These are phyloP conservation scores for Meiosimyza platycephala DNA, from an alignment of 2,888 invertebrate genomes.

Conservation along the genomic window DNA sequence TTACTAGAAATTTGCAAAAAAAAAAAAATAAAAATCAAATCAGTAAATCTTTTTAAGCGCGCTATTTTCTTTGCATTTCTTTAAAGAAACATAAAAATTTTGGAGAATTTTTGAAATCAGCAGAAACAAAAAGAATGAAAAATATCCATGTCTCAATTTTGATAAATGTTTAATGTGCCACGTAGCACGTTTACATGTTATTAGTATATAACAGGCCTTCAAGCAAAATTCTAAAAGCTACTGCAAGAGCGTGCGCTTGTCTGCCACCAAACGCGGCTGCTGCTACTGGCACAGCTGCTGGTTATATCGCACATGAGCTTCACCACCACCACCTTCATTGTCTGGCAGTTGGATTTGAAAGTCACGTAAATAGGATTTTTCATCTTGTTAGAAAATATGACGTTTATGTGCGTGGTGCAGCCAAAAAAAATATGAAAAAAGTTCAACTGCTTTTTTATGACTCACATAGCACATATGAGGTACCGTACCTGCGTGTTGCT, in stretches of 20 bases:
- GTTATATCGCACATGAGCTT: neutral
- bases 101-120: too few relatives aligned
- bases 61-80: too few relatives aligned
- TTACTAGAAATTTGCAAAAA: too few relatives aligned
- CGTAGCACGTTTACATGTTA: constrained; percentile 19
- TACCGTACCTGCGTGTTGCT: too few relatives aligned
- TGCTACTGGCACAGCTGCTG: neutral
- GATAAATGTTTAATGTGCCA: constrained; percentile 22
- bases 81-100: too few relatives aligned
- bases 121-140: neutral
- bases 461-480: too few relatives aligned
- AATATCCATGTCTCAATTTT: constrained; percentile 13
- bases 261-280: neutral
- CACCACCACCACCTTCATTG: neutral
- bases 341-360: constrained; percentile 24
- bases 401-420: constrained; percentile 3
- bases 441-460: too few relatives aligned
- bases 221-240: neutral
- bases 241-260: neutral
- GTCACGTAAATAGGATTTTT: constrained; percentile 30
- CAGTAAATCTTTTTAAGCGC: too few relatives aligned
- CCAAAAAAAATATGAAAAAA: too few relatives aligned
- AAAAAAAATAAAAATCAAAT: too few relatives aligned
- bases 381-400: constrained; percentile 21
- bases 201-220: neutral